Base-by-base conservation (phyloP, 35 echinoderm and acorn worm genomes). In the Lytechinus variegatus region DNA sequence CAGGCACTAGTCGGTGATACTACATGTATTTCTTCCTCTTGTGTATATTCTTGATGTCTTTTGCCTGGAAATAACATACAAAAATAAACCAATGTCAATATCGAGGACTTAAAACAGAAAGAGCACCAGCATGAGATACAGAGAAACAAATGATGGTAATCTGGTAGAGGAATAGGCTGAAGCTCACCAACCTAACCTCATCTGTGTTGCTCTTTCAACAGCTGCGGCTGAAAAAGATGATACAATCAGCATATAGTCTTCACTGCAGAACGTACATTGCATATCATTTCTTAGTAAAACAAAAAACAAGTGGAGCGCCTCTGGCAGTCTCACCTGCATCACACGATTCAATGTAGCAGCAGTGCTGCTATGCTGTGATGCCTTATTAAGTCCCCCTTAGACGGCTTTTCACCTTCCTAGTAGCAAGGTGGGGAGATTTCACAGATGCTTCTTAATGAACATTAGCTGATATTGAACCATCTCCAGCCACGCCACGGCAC, bases 121-220 rank as follows among this genome's bases (percentile, higher is more conserved):
- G 16, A 95, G 53, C 86, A 89, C 86, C 54, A 53, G 11, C 13
- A 89, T 54, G 92, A 94, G 93, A 33, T 96, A 86, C 92, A 61
- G 21, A 24, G 95, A 72, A 72, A 86, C 52, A 0, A 93, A 79
- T 61, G 21, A 96, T 94, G 54, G 27, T 14, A 10, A 61, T 6
- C 57, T 21, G 9, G 95, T 52, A 9, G 95, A 95, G 95, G 86
- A 51, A 5, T 95, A 86, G 95, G 95, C 95, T 8, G 95, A 95
- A 89, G 87, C 95, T 51, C 79, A 96, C 44, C 86, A 95, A 54
- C 94, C 95, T 71, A 57, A 86, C 86, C 56, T 96, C 13, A 96
- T 95, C 33, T 94, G 95, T 96, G 87, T 95, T 71, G 55, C 96
- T 96, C 96, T 21, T 96, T 96, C 94, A 95, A 95, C n/a, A 95